A percentile compares a stretch with the other conserved stretches of the same genome.
Evolutionary conservation across 2,888 invertebrate genomes (phyloP).

Genomic region (Plutella xylostella): DNA sequence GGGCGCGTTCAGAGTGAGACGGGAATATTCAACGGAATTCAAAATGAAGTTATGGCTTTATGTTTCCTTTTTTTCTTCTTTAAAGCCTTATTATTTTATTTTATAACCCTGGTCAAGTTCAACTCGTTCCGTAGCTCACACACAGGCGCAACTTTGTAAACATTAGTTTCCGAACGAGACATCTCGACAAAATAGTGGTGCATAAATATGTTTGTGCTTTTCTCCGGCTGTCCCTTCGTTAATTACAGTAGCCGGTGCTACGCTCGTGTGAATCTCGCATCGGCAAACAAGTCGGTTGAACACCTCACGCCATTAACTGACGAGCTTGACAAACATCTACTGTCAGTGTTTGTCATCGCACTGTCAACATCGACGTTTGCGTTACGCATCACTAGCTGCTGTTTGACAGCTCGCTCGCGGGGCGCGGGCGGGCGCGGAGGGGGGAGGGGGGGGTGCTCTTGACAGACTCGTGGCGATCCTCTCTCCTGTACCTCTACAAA

Average conservation of each 20-base stretch:
- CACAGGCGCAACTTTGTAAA: conserved; percentile 5
- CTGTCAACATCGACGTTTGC: conserved; percentile 61
- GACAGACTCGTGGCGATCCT: too few relatives aligned
- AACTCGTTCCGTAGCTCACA: conserved; percentile 25
- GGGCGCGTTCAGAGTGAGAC: conserved; percentile 55
- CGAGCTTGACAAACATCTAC: conserved; percentile 59
- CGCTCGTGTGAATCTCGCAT: conserved; percentile 44
- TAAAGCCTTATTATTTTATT: conserved; percentile 51
- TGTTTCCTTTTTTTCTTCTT: conserved; percentile 46
- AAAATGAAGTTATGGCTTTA: conserved; percentile 64
- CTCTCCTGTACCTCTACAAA: conserved; percentile 52
- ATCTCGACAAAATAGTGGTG: conserved; percentile 14
- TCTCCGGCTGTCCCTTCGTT: conserved; percentile 26
- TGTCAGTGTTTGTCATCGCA: conserved; percentile 55
- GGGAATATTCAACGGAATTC: conserved; percentile 63
- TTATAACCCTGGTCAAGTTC: conserved; percentile 41
- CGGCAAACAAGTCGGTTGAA: conserved; percentile 37
- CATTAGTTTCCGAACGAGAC: background rate
- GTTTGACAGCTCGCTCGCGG: conserved; percentile 48
- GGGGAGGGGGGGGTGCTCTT: too few relatives aligned
- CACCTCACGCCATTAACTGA: conserved; percentile 57
- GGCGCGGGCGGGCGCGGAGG: conserved; percentile 37
- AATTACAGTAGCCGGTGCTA: conserved; percentile 57
- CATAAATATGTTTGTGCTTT: conserved; percentile 21
- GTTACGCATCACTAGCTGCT: conserved; percentile 67